A percentile compares a stretch with the other conserved stretches of the same genome.
These are phyloP conservation scores for Desmodus rotundus DNA, from an alignment of 2,113 vertebrate species.

Conservation along the genomic window DNA sequence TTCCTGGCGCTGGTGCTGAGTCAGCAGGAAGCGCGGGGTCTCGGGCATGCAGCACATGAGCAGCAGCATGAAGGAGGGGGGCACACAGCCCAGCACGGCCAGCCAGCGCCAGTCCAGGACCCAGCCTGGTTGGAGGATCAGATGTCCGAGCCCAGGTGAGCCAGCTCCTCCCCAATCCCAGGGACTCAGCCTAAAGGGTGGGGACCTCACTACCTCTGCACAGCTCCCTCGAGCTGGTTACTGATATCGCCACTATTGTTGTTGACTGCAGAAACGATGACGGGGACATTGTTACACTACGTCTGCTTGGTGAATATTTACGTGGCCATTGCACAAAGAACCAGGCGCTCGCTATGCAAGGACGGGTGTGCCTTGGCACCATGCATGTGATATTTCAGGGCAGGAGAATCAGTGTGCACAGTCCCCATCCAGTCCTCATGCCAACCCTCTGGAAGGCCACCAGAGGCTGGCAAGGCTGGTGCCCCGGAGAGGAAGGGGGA, in stretches of 20 bases:
- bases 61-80: constrained; percentile 86
- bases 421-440: not conserved
- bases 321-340: not conserved
- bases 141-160: not conserved
- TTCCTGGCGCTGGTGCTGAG: constrained; percentile 81
- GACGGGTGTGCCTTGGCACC: not conserved
- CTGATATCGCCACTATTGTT: no score
- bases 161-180: not conserved
- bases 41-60: constrained; percentile 93
- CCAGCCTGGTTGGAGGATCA: constrained; percentile 76
- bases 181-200: not conserved
- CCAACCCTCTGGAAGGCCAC: not conserved
- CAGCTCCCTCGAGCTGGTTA: not conserved
- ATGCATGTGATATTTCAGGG: not conserved
- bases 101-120: constrained; percentile 92
- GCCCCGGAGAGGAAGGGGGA: not conserved
- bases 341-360: accelerated
- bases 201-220: not conserved
- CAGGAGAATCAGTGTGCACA: accelerated
- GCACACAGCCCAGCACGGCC: constrained; percentile 87
- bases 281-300: accelerated
- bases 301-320: not conserved
- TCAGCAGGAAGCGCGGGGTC: constrained; percentile 90
- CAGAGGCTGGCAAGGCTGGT: not conserved
- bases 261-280: not conserved